phyloP scores from a whole-genome alignment of 2,113 vertebrate genomes.

The Cyprinodon variegatus region DNA sequence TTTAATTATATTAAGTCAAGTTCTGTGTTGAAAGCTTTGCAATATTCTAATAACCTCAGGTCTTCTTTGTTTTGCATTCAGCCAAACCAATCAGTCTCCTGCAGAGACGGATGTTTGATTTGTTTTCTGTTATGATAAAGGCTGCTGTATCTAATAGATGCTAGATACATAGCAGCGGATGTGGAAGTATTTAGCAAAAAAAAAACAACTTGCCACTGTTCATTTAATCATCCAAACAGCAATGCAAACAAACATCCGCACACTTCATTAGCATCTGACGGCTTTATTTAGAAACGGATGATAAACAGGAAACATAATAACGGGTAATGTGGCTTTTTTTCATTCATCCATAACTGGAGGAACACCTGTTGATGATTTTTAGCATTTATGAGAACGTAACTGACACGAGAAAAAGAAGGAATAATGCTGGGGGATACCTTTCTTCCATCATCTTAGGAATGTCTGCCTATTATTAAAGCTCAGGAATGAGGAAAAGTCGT shows the following conservation, averaged over 20 bases:
- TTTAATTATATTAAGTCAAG: constrained; percentile 51
- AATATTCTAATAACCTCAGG: constrained; percentile 50
- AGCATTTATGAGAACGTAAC: not conserved
- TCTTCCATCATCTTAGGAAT: constrained; percentile 60
- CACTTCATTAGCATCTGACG: constrained; percentile 63
- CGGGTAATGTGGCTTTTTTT: constrained; percentile 62
- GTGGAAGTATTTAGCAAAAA: constrained; percentile 26
- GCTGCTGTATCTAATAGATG: constrained; percentile 36
- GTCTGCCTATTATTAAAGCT: constrained; percentile 65
- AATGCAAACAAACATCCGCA: constrained; percentile 77
- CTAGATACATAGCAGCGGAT: constrained; percentile 37
- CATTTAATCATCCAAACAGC: constrained; percentile 60
- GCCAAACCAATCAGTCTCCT: constrained; percentile 20
- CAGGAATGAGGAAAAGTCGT: constrained; percentile 72
- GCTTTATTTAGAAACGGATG: constrained; percentile 65
- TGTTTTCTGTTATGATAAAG: constrained; percentile 56
- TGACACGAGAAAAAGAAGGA: constrained; percentile 1
- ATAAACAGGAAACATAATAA: constrained; percentile 79
- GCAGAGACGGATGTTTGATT: constrained; percentile 31
- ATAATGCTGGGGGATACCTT: constrained; percentile 27
- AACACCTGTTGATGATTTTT: constrained; percentile 69
- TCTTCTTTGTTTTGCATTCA: constrained; percentile 27
- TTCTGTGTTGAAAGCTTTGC: constrained; percentile 39
- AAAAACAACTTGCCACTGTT: constrained; percentile 44
- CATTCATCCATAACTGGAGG: constrained; percentile 54